Evolutionary conservation across 2,797 vertebrate genomes (phyloP), one percentile per base, ranked within the genome.

Genomic region (Esox masquinongy): DNA sequence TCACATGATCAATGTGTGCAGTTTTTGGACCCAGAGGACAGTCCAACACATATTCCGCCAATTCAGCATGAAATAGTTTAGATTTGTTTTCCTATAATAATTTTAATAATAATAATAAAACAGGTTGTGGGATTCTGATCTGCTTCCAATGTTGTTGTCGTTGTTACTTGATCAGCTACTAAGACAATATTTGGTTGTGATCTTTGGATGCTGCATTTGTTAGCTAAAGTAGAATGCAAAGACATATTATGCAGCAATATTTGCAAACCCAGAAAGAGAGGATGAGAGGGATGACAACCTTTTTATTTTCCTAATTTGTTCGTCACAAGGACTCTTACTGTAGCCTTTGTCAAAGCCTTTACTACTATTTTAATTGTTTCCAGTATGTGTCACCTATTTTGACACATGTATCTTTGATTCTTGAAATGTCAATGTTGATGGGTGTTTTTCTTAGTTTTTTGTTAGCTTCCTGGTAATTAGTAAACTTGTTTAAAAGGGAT

Each of bases 281-380:
- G 16, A 64, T 47, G 56, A 16, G 51, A 26, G 39, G 14, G 64
- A 36, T 16, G 64, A 31, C 5, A 8, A 0, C 5, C 64, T 31
- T 31, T 34, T 67, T 29, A 34, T 29, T 67, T 31, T 17, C 64
- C 5, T 36, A 16, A 17, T 59, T 22, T 15, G 22, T 11, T 19
- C 29, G 24, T 34, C 29, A 16, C 71, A 64, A 50, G 49, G 71
- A 83, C 74, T 74, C 59, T 2, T 24, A 59, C n/a, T 24, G 11
- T 81, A 88, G 87, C 88, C 89, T 90, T 94, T 91, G 92, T 94
- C 93, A 94, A 93, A 93, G 90, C 85, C 78, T 78, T 75, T 74
- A 72, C 2, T 74, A 73, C 78, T 80, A 69, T 83, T 78, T 16
- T 79, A 79, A 61, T 68, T 43, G 70, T 74, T 78, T 80, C 78